Conservation (phyloP, 2,797 vertebrate species). For the Scolopax rusticola region DNA sequence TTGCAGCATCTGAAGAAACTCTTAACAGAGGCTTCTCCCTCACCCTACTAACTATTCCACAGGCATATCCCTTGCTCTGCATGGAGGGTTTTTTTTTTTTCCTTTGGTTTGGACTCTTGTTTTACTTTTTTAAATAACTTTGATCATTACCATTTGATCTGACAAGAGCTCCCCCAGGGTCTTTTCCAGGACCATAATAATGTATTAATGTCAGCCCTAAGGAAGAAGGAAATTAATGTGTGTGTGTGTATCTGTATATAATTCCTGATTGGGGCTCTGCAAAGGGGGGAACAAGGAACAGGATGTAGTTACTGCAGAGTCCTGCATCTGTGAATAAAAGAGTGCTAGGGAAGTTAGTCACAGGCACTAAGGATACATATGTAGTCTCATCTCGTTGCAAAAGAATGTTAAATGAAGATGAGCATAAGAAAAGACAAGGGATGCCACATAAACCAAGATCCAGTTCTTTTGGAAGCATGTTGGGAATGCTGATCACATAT, state of each 20-base stretch:
- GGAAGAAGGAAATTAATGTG: background rate
- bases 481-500: background rate
- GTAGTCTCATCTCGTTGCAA: background rate
- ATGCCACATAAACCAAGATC: background rate
- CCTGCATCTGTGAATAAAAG: background rate
- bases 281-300: background rate
- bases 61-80: background rate
- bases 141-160: constrained; percentile 1
- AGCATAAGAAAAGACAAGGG: background rate
- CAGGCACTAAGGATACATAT: background rate
- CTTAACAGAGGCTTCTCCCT: background rate
- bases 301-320: background rate
- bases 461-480: background rate
- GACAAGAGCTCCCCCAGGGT: background rate
- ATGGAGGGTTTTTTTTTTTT: accelerated
- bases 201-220: background rate
- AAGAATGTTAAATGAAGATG: constrained; percentile 4
- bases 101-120: background rate
- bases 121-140: background rate
- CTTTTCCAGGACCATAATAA: background rate
- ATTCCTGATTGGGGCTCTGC: background rate
- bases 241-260: background rate
- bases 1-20: background rate
- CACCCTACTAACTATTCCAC: background rate
- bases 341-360: background rate